phyloP scores from a whole-genome alignment of 2,797 vertebrate species.

The Sardinella longiceps region DNA sequence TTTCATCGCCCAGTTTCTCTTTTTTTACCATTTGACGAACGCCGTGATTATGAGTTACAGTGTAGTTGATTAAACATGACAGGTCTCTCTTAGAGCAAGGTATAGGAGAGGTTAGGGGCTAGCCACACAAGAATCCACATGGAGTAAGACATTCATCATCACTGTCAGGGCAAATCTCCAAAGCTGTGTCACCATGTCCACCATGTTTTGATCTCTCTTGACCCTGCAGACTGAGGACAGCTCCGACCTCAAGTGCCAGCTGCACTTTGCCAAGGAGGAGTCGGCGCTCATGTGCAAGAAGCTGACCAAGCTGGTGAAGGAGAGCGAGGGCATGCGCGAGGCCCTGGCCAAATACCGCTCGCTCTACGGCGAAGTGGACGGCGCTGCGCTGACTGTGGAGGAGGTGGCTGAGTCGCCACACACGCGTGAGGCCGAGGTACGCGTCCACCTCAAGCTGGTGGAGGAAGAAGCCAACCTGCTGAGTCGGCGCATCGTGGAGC shows the following conservation, averaged over 20 bases:
- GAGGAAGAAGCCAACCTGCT: conserved; percentile 98
- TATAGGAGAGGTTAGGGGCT: neutral
- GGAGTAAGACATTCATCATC: neutral
- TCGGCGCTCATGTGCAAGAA: conserved; percentile 98
- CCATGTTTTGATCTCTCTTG: neutral
- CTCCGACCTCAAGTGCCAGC: conserved; percentile 94
- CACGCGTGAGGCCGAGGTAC: conserved; percentile 91
- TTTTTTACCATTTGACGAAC: neutral
- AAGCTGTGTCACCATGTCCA: neutral
- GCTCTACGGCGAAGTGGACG: conserved; percentile 90
- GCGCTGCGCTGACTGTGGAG: conserved; percentile 87
- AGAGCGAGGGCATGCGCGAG: conserved; percentile 94
- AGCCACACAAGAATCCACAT: neutral
- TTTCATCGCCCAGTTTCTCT: neutral
- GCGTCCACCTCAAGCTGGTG: conserved; percentile 93
- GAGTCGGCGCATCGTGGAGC: conserved; percentile 93
- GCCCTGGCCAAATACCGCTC: conserved; percentile 92
- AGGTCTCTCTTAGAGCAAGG: neutral
- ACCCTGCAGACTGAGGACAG: conserved; percentile 83
- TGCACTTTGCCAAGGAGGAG: conserved; percentile 98
- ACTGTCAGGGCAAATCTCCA: neutral
- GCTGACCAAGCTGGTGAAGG: conserved; percentile 93
- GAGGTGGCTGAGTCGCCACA: conserved; percentile 92
- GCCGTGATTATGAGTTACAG: neutral
- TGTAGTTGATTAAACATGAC: neutral